Conservation (phyloP, 2,888 invertebrate genomes). For the Tetragonula carbonaria region DNA sequence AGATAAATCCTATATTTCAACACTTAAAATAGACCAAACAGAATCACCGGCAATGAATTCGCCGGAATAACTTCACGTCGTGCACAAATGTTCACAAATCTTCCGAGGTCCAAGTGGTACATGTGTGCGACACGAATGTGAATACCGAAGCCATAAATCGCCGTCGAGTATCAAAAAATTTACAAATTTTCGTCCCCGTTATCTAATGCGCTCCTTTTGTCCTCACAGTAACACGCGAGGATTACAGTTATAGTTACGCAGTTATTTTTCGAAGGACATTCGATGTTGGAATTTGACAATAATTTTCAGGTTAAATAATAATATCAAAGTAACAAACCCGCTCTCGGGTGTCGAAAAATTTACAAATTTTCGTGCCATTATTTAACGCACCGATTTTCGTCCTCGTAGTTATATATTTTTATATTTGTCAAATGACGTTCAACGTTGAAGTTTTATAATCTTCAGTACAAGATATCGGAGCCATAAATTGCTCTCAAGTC, state of each 20-base stretch:
- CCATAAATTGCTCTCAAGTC: too few species aligned
- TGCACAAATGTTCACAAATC: conserved; percentile 8
- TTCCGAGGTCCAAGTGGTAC: neutral
- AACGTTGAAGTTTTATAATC: too few species aligned
- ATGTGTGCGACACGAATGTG: neutral
- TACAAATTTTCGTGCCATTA: too few species aligned
- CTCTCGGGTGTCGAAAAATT: too few species aligned
- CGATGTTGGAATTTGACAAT: neutral
- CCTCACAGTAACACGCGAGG: too few species aligned
- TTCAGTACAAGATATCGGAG: too few species aligned
- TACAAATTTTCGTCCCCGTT: neutral
- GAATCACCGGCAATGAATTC: neutral
- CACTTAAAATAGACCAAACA: neutral
- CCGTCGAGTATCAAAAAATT: neutral
- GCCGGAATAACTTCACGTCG: neutral
- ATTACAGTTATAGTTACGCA: too few species aligned
- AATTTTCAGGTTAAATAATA: neutral
- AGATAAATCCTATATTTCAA: conserved; percentile 1
- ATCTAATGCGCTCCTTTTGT: neutral
- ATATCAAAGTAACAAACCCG: too few species aligned
- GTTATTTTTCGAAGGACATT: too few species aligned
- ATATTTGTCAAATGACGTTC: too few species aligned
- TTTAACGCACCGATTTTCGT: too few species aligned
- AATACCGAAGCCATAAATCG: neutral
- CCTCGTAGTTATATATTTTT: too few species aligned